Percentiles rank a stretch among this genome's conserved stretches.
Evolutionary conservation across 2,113 vertebrate species (phyloP).

Genomic region (Hipposideros armiger): DNA sequence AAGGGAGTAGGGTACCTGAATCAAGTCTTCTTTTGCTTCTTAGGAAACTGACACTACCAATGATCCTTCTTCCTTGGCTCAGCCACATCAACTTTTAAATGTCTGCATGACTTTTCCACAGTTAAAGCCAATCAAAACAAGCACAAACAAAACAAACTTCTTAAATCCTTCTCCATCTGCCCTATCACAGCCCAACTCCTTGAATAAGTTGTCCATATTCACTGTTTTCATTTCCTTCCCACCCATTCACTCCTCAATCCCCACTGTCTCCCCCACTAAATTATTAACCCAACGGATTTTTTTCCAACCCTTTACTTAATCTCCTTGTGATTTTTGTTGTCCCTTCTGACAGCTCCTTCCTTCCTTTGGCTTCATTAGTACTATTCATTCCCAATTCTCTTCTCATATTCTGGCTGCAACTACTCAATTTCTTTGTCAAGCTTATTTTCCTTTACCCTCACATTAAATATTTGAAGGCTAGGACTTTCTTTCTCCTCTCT

Average conservation of each 20-base stretch:
- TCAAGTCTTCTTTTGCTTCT: neutral
- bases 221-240: neutral
- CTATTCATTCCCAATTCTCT: neutral
- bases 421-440: neutral
- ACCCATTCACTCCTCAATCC: neutral
- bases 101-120: neutral
- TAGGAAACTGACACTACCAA: neutral
- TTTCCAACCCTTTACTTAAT: neutral
- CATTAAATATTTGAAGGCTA: neutral
- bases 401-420: neutral
- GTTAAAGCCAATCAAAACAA: slow-evolving; percentile 7
- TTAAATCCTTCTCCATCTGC: neutral
- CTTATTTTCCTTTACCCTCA: neutral
- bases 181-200: neutral
- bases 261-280: neutral
- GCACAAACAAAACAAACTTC: neutral
- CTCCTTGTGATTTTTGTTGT: neutral
- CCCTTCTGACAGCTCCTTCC: neutral
- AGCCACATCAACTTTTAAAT: neutral
- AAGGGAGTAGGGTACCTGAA: neutral
- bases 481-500: neutral
- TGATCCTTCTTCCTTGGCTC: neutral
- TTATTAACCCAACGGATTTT: neutral
- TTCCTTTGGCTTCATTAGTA: neutral
- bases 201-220: neutral